These are phyloP conservation scores for Eilema depressum DNA, from an alignment of 2,888 invertebrate species.

Conservation along the genomic window DNA sequence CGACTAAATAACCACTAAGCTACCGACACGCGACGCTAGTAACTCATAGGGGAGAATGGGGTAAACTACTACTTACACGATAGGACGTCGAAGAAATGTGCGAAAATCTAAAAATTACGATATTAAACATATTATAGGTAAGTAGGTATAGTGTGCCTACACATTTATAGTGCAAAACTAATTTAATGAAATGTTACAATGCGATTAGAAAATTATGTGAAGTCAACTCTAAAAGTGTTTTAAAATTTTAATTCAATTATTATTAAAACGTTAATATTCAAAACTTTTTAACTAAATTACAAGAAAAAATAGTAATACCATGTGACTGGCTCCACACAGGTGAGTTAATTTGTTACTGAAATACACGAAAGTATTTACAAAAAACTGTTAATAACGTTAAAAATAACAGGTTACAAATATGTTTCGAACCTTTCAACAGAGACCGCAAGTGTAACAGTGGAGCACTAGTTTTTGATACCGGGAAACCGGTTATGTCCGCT, in stretches of 20 bases:
- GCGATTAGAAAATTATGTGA: not conserved
- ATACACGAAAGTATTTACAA: constrained; percentile 6
- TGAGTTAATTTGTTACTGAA: constrained; percentile 9
- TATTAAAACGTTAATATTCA: not conserved
- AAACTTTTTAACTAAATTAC: not conserved
- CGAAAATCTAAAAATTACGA: not conserved
- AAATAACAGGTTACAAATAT: constrained; percentile 12
- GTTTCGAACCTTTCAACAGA: constrained; percentile 80
- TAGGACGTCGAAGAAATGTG: not conserved
- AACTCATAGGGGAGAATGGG: not conserved
- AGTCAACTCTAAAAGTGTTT: not conserved
- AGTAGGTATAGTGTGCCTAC: not conserved
- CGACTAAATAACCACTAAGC: no score
- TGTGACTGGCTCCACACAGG: not conserved
- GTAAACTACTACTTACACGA: not conserved
- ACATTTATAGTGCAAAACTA: not conserved
- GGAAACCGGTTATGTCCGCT: constrained; percentile 77
- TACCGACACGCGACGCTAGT: no score
- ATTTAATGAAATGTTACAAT: not conserved
- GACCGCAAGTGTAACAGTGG: constrained; percentile 80
- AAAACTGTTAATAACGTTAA: constrained; percentile 20
- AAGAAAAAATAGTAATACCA: not conserved
- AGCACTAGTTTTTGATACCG: constrained; percentile 76
- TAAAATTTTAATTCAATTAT: not conserved
- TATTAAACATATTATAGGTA: not conserved